Base-by-base conservation (phyloP, 2,888 invertebrate species). In the Selenia dentaria region DNA sequence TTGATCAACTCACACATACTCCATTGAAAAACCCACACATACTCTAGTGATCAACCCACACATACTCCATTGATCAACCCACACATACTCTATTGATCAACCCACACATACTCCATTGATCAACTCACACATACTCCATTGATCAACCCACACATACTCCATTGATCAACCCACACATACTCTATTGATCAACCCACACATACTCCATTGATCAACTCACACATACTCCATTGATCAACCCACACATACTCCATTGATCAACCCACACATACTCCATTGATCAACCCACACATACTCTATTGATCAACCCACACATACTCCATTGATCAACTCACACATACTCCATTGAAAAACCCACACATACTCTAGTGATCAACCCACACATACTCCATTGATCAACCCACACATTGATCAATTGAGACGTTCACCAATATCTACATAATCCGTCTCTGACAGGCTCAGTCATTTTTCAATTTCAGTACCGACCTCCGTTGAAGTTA, bases 391-490 rank as follows among this genome's bases (percentile, higher is more conserved):
- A 18, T 18, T 18, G 18, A 18, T 18, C 18, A 18, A 18, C 6
- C 18, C 6, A 4, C 28, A 8, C 16, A n/a, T n/a, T n/a, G 8
- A 6, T 22, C 6, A 1, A 22, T 22, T 8, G 22, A 22, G 5
- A n/a, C n/a, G 12, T 3, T 3, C 32, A 36, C 22, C 29, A 43
- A 48, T 46, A 46, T 48, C 31, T 14, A 36, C 49, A 44, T 57
- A 42, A 50, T 45, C 44, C 34, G 26, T 32, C 46, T 33, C 49
- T 44, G 51, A 39, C 50, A 40, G 39, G 33, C 46, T 49, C 54
- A 56, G 62, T 61, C 52, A 62, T 60, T 59, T 64, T 63, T 65
- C 66, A 60, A 64, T 62, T 59, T 61, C 36, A 16, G 24, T 39
- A 16, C 24, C 45, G 39, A 39, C 28, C 18, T 10, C 26, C 22